phyloP scores from a whole-genome alignment of 2,888 invertebrate species.

The Drosophila meridiana region DNA sequence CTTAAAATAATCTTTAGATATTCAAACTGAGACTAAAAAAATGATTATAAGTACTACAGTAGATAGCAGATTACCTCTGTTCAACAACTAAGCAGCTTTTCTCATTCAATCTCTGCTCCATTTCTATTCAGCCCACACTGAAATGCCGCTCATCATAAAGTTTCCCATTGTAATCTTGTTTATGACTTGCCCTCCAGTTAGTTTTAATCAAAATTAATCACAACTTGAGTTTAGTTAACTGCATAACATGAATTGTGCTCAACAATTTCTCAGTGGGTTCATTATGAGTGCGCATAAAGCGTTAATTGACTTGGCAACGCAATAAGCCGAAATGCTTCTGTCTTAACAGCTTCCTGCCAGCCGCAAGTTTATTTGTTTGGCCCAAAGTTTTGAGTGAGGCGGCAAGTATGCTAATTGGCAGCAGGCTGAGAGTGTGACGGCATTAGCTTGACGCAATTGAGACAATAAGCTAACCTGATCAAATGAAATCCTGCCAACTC shows the following conservation, averaged over 20 bases:
- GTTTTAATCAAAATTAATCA: constrained; percentile 20
- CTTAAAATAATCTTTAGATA: neutral
- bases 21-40: neutral
- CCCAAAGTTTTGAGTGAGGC: constrained; percentile 3
- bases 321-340: constrained; percentile 5
- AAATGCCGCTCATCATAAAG: constrained; percentile 1
- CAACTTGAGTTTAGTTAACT: constrained; percentile 5
- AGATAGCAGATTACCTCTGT: neutral
- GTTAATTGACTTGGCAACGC: constrained; percentile 12
- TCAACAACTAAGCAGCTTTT: neutral
- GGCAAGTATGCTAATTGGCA: constrained; percentile 24
- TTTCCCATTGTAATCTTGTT: constrained; percentile 22
- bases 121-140: neutral
- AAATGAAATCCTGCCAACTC: constrained; percentile 18
- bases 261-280: constrained; percentile 40
- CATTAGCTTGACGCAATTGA: constrained; percentile 13
- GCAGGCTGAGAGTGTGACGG: constrained; percentile 16
- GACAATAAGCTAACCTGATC: constrained; percentile 32
- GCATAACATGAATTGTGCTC: constrained; percentile 25
- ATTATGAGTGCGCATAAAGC: constrained; percentile 11
- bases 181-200: constrained; percentile 12
- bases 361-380: constrained; percentile 5
- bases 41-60: too few species aligned
- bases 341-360: constrained; percentile 20
- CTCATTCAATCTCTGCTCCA: neutral